phyloP scores from a whole-genome alignment of 2,888 invertebrate species.

The Drosophila rubida region DNA sequence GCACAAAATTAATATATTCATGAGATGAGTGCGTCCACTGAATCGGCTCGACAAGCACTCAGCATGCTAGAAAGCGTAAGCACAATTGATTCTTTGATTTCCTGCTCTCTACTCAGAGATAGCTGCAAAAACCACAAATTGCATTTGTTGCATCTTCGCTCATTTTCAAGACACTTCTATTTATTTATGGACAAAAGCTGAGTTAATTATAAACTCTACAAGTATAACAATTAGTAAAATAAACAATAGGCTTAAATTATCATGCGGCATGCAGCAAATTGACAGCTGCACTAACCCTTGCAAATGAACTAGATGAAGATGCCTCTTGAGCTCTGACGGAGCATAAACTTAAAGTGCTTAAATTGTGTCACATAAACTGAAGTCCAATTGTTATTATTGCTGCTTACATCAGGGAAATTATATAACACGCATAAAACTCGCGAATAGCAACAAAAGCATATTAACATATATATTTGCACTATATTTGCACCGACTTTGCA shows the following conservation, averaged over 20 bases:
- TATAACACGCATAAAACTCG: slow-evolving; percentile 28
- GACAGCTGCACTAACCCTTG: slow-evolving; percentile 1
- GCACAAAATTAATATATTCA: slow-evolving; percentile 58
- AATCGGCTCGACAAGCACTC: slow-evolving; percentile 9
- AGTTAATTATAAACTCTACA: slow-evolving; percentile 49
- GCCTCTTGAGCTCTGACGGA: slow-evolving; percentile 23
- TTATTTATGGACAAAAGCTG: slow-evolving; percentile 12
- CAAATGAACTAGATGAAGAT: not conserved
- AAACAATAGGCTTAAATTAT: slow-evolving; percentile 49
- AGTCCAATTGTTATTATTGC: slow-evolving; percentile 36
- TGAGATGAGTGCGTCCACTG: not conserved
- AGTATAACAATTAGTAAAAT: slow-evolving; percentile 48
- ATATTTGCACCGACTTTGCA: not conserved
- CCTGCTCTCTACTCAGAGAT: too few relatives aligned
- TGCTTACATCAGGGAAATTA: slow-evolving; percentile 47
- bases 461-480: too few relatives aligned
- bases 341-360: slow-evolving; percentile 22
- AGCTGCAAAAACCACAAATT: slow-evolving; percentile 24
- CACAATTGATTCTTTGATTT: slow-evolving; percentile 40
- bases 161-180: not conserved
- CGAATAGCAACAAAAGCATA: not conserved
- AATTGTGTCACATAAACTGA: slow-evolving; percentile 48
- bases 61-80: not conserved
- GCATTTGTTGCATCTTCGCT: slow-evolving; percentile 9
- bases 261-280: slow-evolving; percentile 11